Evolutionary conservation across 2,797 vertebrate species (phyloP), one percentile per base, ranked within the genome.

Genomic region (Sebastes cheni): DNA sequence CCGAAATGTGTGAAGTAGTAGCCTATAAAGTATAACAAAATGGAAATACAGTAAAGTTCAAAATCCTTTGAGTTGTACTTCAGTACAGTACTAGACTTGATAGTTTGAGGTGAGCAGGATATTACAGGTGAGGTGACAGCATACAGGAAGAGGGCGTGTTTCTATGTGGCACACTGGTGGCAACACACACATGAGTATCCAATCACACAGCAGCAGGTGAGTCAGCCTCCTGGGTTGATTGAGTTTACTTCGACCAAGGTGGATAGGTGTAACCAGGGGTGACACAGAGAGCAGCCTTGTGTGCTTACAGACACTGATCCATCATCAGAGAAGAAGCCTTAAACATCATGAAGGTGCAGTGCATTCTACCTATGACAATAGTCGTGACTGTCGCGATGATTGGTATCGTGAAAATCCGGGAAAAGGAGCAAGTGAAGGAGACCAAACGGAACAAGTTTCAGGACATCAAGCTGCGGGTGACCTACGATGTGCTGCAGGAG

Each of bases 401-500:
- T 39, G 88, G 75, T 3, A 0, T 93, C 8, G 69, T 93, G 2
- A 86, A 87, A 20, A 13, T 74, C 0, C 92, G 89, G 39, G 68
- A 50, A 12, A 84, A 5, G 7, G 77, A 90, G 11, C 5, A 61
- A 1, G 18, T 60, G 0, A 29, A 23, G 0, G 32, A 87, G 0
- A 18, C 14, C 0, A 94, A 81, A 55, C 64, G 5, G 6, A 6
- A 0, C 14, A 61, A 6, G 32, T 93, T 95, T 52, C 36, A 89
- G 65, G 62, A 56, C 0, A 86, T 94, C 54, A 96, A 93, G 66
- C 52, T 94, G 36, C 85, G 84, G 20, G 92, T 95, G 61, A 86
- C 86, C 8, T 0, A 2, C 6, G 94, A 95, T 2, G 77, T 96
- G n/a, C 67, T 96, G 75, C 4, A 0, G 4, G 95, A 95, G 39